These are phyloP conservation scores for Cryptocheilus praepositus DNA, from an alignment of 2,888 invertebrate species.

Conservation along the genomic window DNA sequence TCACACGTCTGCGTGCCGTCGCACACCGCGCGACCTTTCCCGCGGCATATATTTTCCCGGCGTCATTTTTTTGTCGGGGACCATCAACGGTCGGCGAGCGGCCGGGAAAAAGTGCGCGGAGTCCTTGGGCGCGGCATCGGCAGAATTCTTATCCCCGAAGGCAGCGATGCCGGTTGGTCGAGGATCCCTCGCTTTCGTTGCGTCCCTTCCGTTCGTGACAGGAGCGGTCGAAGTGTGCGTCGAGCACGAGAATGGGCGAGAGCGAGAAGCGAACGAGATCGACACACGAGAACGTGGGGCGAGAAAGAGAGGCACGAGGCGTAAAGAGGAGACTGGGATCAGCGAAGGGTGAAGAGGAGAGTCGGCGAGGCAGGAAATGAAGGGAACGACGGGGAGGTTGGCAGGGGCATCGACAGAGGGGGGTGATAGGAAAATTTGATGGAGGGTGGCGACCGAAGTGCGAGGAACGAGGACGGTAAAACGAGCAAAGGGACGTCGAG, in stretches of 20 bases:
- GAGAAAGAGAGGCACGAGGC: neutral
- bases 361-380: constrained; percentile 64
- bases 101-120: constrained; percentile 16
- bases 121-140: constrained; percentile 37
- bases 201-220: constrained; percentile 65
- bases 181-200: constrained; percentile 61
- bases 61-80: neutral
- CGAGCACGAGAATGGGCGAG: constrained; percentile 7
- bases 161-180: constrained; percentile 64
- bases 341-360: constrained; percentile 36
- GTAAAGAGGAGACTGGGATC: constrained; percentile 1
- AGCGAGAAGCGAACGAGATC: constrained; percentile 35
- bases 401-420: constrained; percentile 53
- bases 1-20: too few relatives aligned
- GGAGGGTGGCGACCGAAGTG: constrained; percentile 60
- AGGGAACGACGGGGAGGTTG: constrained; percentile 60
- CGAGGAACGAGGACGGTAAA: constrained; percentile 21
- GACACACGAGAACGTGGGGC: constrained; percentile 66
- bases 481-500: constrained; percentile 17
- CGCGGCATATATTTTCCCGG: neutral
- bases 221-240: constrained; percentile 33
- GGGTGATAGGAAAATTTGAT: constrained; percentile 74
- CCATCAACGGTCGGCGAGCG: neutral
- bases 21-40: constrained; percentile 4
- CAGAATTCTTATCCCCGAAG: constrained; percentile 45